Conservation (phyloP, 2,888 invertebrate genomes). For the Acronicta alni region DNA sequence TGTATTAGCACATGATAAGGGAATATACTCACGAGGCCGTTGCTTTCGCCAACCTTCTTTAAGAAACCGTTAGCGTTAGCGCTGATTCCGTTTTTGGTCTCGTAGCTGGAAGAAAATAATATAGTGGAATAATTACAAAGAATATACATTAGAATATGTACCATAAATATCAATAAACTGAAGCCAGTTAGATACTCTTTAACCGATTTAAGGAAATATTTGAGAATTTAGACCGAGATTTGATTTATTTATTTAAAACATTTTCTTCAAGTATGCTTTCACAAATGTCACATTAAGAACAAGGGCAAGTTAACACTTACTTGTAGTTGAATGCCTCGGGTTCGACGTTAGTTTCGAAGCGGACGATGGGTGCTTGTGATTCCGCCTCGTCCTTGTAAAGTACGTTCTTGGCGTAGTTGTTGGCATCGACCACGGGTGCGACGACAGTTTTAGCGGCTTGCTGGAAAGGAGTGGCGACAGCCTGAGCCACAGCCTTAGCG, state of each 20-base stretch:
- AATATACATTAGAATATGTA: no score
- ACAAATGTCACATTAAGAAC: background rate
- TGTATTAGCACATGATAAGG: background rate
- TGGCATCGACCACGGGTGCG: constrained; percentile 1
- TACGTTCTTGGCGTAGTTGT: constrained; percentile 22
- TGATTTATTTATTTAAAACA: no score
- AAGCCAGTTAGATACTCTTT: no score
- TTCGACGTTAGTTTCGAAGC: constrained; percentile 57
- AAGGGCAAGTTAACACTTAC: constrained; percentile 55
- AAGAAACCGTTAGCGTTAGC: constrained; percentile 84
- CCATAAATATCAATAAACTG: no score
- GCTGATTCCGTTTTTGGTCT: constrained; percentile 89
- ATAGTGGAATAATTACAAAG: background rate
- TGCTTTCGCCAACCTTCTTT: constrained; percentile 76
- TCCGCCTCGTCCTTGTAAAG: constrained; percentile 50
- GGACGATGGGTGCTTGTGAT: constrained; percentile 59
- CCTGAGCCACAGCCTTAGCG: background rate
- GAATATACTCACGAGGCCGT: constrained; percentile 65
- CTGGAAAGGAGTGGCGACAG: background rate
- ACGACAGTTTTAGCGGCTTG: constrained; percentile 7
- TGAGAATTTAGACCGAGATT: no score
- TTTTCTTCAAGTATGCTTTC: no score
- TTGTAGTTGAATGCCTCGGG: constrained; percentile 61
- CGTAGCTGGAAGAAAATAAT: constrained; percentile 75
- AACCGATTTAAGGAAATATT: no score